Conservation (phyloP, 2,888 invertebrate genomes). For the Zygogramma bicolorata region DNA sequence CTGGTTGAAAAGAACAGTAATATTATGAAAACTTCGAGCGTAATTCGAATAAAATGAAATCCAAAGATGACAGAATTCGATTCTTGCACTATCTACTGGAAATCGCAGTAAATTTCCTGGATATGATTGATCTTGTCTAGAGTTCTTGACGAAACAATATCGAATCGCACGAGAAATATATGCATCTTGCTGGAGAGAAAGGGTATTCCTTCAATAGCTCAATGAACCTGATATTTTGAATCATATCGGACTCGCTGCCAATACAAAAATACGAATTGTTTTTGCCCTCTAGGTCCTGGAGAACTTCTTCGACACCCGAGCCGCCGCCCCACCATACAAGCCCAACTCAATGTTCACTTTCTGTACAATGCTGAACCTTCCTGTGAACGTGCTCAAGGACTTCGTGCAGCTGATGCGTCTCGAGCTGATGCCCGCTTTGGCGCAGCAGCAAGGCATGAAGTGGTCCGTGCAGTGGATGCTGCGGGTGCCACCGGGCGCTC, state of each 20-base stretch:
- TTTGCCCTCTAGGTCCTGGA: constrained; percentile 81
- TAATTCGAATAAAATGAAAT: too few species aligned
- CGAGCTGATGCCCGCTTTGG: constrained; percentile 73
- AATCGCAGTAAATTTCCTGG: too few species aligned
- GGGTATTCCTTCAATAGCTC: too few species aligned
- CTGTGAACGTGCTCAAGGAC: constrained; percentile 89
- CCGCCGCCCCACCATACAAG: constrained; percentile 91
- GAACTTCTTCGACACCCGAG: constrained; percentile 91
- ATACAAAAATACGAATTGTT: background rate
- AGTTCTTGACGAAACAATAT: too few species aligned
- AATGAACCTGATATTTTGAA: too few species aligned
- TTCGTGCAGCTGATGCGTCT: constrained; percentile 88
- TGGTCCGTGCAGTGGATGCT: constrained; percentile 95
- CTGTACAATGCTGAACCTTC: constrained; percentile 86
- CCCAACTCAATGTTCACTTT: constrained; percentile 90
- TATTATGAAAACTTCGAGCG: too few species aligned
- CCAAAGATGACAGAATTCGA: too few species aligned
- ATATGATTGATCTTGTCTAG: too few species aligned
- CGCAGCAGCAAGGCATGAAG: constrained; percentile 76
- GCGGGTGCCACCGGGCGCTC: constrained; percentile 89
- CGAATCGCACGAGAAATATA: too few species aligned
- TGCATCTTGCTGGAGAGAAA: too few species aligned
- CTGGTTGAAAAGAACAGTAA: too few species aligned
- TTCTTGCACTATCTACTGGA: too few species aligned
- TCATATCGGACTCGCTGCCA: background rate